Percentiles rank a stretch among this genome's conserved stretches.
Evolutionary conservation across 2,888 invertebrate genomes (phyloP).

Genomic region (Eremobia ochroleuca): DNA sequence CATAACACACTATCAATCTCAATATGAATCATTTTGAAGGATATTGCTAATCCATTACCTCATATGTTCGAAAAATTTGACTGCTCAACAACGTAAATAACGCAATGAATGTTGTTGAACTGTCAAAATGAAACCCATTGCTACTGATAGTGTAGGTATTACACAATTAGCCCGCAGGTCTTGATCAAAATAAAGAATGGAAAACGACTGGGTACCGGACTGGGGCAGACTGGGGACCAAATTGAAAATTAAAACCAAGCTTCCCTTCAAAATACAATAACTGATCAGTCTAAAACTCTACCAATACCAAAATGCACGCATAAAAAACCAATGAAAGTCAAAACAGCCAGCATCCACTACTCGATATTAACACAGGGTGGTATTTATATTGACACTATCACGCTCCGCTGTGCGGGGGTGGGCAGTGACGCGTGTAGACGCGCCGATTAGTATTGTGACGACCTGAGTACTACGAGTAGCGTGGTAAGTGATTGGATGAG

Average conservation of each 20-base stretch:
- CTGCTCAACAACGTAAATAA: too few relatives aligned
- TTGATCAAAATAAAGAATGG: neutral
- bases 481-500: constrained; percentile 51
- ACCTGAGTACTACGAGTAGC: constrained; percentile 33
- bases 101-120: too few relatives aligned
- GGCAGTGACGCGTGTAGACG: constrained; percentile 55
- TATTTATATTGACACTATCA: constrained; percentile 71
- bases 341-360: constrained; percentile 23
- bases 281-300: neutral
- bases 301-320: neutral
- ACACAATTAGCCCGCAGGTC: too few relatives aligned
- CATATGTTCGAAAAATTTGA: too few relatives aligned
- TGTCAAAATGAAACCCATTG: too few relatives aligned
- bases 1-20: too few relatives aligned
- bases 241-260: neutral
- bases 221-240: neutral
- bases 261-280: neutral
- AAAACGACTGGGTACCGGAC: neutral
- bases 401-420: constrained; percentile 60
- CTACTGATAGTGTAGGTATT: too few relatives aligned
- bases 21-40: too few relatives aligned
- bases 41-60: too few relatives aligned
- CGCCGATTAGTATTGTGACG: constrained; percentile 56
- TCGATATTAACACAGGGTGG: constrained; percentile 57
- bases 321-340: constrained; percentile 34